Conservation (phyloP, 1,140 invertebrate species). For the Batillaria attramentaria region DNA sequence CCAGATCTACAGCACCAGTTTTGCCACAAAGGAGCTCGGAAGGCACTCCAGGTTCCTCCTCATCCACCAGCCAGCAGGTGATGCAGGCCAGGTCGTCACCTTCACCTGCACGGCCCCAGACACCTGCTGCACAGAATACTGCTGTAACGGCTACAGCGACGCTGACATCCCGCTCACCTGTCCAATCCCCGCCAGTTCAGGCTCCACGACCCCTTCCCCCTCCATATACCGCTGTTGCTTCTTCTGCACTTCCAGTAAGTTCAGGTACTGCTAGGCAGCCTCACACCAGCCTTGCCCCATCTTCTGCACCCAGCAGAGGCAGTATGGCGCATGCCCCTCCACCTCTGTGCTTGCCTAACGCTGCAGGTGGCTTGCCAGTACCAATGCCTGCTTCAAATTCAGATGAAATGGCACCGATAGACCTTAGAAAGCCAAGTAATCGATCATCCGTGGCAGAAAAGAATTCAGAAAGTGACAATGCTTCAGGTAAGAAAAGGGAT, state of each 20-base stretch:
- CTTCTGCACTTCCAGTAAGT: background rate
- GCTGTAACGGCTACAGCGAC: background rate
- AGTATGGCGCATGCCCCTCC: background rate
- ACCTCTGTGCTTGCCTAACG: background rate
- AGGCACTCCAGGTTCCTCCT: background rate
- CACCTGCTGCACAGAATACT: background rate
- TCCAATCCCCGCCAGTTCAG: background rate
- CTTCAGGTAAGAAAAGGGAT: no score
- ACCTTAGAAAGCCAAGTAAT: background rate
- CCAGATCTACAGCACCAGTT: background rate
- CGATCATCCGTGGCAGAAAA: no score
- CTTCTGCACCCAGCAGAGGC: constrained; percentile 4
- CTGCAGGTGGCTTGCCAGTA: background rate
- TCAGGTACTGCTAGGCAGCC: background rate
- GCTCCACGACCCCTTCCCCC: background rate
- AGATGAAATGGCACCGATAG: background rate
- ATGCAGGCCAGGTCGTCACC: background rate
- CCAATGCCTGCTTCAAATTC: background rate
- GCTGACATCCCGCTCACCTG: background rate
- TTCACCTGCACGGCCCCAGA: background rate
- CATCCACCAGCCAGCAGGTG: background rate
- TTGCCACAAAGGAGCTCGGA: background rate
- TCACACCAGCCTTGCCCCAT: no score
- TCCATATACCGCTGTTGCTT: background rate
- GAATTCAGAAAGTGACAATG: no score